Percentiles rank a stretch among this genome's conserved stretches.
Evolutionary conservation across 2,797 vertebrate genomes (phyloP).

Genomic region (Phylloscopus collybita): DNA sequence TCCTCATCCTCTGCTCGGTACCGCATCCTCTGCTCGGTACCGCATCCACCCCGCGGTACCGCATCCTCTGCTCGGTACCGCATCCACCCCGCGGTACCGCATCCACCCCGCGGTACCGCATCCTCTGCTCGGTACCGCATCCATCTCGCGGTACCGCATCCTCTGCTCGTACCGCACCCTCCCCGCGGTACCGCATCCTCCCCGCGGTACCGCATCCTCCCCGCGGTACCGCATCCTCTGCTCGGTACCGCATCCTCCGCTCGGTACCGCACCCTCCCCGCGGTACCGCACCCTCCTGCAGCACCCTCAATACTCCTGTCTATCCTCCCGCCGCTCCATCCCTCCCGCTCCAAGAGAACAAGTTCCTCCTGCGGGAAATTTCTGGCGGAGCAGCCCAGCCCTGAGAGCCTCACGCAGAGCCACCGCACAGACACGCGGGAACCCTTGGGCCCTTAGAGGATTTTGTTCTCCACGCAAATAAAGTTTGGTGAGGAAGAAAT

Average conservation of each 20-base stretch:
- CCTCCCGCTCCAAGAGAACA: not conserved
- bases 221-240: not conserved
- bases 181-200: not conserved
- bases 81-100: too few species aligned
- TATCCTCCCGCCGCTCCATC: not conserved
- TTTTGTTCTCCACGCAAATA: accelerated
- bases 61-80: too few species aligned
- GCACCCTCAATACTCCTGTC: not conserved
- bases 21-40: not conserved
- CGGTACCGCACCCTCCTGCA: not conserved
- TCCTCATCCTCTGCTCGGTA: not conserved
- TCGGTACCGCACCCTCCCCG: not conserved
- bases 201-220: not conserved
- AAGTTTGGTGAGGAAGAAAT: not conserved
- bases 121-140: not conserved
- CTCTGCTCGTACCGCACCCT: not conserved
- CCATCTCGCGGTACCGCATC: too few species aligned
- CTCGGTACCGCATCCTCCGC: too few species aligned
- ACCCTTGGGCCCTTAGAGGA: accelerated
- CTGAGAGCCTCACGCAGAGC: accelerated
- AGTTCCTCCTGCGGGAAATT: too few species aligned
- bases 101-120: too few species aligned
- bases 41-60: not conserved
- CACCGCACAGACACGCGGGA: accelerated
- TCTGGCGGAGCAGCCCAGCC: not conserved